phyloP scores from a whole-genome alignment of 1,140 invertebrate genomes.

The Cepaea nemoralis region DNA sequence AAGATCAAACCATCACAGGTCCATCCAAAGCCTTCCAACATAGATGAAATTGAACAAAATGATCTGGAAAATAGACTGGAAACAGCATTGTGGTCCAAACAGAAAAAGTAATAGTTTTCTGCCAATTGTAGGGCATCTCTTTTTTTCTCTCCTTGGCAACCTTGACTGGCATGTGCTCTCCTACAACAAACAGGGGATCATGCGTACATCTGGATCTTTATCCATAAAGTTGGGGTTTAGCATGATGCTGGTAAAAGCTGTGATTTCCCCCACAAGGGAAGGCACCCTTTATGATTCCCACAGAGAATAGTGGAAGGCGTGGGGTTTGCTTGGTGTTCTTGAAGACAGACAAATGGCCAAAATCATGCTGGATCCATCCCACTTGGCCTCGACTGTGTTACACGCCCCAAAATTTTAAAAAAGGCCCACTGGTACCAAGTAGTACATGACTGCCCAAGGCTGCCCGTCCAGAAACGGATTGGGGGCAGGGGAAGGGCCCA shows the following conservation, averaged over 20 bases:
- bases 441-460: slow-evolving; percentile 62
- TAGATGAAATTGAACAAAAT: slow-evolving; percentile 68
- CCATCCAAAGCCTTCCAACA: slow-evolving; percentile 58
- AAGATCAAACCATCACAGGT: slow-evolving; percentile 54
- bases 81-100: slow-evolving; percentile 71
- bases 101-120: slow-evolving; percentile 69
- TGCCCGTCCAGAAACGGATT: slow-evolving; percentile 67
- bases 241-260: slow-evolving; percentile 72
- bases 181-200: slow-evolving; percentile 70
- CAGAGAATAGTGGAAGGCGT: slow-evolving; percentile 64
- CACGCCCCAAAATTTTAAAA: no score
- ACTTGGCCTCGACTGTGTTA: slow-evolving; percentile 68
- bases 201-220: slow-evolving; percentile 71
- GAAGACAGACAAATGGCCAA: slow-evolving; percentile 71
- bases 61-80: slow-evolving; percentile 71
- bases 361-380: slow-evolving; percentile 71
- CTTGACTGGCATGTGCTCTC: slow-evolving; percentile 69
- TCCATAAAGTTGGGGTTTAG: slow-evolving; percentile 69
- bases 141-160: slow-evolving; percentile 61
- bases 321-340: slow-evolving; percentile 63
- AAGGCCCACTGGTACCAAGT: slow-evolving; percentile 68
- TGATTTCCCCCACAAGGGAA: slow-evolving; percentile 71
- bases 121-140: slow-evolving; percentile 68
- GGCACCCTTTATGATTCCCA: slow-evolving; percentile 69
- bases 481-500: slow-evolving; percentile 60